Evolutionary conservation across 2,888 invertebrate genomes (phyloP), one percentile per base, ranked within the genome.

Genomic region (Apotomis capreana): DNA sequence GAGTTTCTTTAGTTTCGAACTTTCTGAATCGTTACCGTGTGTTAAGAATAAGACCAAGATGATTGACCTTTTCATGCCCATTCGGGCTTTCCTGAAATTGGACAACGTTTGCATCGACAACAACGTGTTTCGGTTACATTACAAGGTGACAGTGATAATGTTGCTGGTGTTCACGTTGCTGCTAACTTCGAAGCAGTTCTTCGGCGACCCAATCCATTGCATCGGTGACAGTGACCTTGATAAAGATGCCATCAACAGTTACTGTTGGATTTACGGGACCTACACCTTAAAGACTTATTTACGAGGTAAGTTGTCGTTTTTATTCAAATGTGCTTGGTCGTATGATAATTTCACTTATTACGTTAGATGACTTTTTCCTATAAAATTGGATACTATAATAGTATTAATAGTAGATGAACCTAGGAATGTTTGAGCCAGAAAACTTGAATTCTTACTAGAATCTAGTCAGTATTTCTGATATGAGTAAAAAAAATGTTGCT

Each of bases 161-260:
- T 88, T 97, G 74, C 89, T 97, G 55, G 94, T 95, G 37, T 96
- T 96, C 87, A 95, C 96, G 0, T 89, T 97, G 79, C 84, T 97
- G 79, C 94, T 97, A 59, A 96, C 96, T 37, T 95, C 96, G 12
- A 96, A 96, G 81, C 97, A 97, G 86, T 97, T 97, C 89, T 97
- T 97, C 79, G 97, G 97, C 0, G 96, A 97, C 79, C 97, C 97
- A 0, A 97, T 98, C 67, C 95, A 96, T 79, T 97, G 97, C 85
- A 94, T 95, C 83, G 91, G 93, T 5, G 91, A 93, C 55, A 87
- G 88, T 60, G 89, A 89, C 13, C 89, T 92, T 61, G 85, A 88
- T 70, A 80, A 69, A 46, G 94, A 95, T 64, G 94, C 95, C 44
- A 92, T 97, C 8, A 95, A 97, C 79, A 95, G 95, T 68, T 97